phyloP scores from a whole-genome alignment of 1,140 invertebrate species.

The Homalodisca vitripennis region DNA sequence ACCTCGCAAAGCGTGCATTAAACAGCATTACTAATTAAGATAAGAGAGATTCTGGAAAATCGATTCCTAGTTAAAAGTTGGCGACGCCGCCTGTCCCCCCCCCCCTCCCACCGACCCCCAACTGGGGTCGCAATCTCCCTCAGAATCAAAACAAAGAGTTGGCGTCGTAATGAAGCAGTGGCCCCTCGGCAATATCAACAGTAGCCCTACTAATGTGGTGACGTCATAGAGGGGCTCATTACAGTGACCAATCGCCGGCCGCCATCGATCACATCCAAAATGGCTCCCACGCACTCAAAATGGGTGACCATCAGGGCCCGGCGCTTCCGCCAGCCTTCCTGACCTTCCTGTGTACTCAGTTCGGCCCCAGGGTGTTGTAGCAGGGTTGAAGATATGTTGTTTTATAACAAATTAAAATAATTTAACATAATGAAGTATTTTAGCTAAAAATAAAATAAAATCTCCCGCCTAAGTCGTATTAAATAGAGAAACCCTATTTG shows the following conservation, averaged over 20 bases:
- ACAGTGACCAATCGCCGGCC: constrained; percentile 2
- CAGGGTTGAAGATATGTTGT: too few relatives aligned
- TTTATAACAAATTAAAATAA: too few relatives aligned
- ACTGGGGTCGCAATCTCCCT: background rate
- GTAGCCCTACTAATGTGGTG: background rate
- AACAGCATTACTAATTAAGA: constrained; percentile 20
- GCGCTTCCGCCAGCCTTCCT: background rate
- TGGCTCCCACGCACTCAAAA: constrained; percentile 25
- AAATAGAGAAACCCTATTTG: too few relatives aligned
- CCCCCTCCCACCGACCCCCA: background rate
- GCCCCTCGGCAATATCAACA: background rate
- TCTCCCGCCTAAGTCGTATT: too few relatives aligned
- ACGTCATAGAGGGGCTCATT: constrained; percentile 8
- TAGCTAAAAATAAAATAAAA: too few relatives aligned
- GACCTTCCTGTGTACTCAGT: background rate
- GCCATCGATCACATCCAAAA: constrained; percentile 19
- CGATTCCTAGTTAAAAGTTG: constrained; percentile 19
- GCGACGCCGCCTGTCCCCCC: too few relatives aligned
- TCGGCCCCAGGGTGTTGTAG: background rate
- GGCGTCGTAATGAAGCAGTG: constrained; percentile 7
- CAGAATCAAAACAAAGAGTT: constrained; percentile 25
- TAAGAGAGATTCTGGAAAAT: background rate
- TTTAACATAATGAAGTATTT: too few relatives aligned
- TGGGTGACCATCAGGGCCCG: constrained; percentile 5
- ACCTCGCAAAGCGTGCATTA: too few relatives aligned